Conservation (phyloP, 2,797 vertebrate genomes). For the Phrynocephalus forsythii region DNA sequence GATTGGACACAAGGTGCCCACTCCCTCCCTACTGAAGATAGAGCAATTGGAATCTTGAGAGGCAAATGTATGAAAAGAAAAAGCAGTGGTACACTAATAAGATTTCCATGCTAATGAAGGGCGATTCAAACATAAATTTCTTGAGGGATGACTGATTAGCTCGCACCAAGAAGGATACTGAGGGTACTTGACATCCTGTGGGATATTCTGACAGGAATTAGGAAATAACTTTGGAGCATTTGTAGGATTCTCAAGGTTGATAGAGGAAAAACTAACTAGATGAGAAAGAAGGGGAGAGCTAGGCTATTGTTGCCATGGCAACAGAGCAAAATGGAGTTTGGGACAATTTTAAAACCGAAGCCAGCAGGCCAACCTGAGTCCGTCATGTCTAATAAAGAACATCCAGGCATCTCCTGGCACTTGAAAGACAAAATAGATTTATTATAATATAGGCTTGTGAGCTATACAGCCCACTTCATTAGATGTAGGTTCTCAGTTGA, state of each 20-base stretch:
- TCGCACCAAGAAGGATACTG: neutral
- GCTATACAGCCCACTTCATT: neutral
- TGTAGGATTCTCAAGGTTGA: constrained; percentile 15
- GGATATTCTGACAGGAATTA: constrained; percentile 3
- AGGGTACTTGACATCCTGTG: neutral
- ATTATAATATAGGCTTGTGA: neutral
- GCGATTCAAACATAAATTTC: neutral
- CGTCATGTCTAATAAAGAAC: neutral
- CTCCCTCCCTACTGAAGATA: neutral
- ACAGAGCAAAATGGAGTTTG: constrained; percentile 17
- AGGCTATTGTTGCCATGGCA: constrained; percentile 26
- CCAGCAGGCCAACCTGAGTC: neutral
- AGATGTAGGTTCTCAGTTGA: neutral
- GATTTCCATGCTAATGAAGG: neutral
- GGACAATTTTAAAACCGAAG: constrained; percentile 30
- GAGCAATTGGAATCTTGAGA: neutral
- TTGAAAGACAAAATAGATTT: neutral
- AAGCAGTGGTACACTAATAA: neutral
- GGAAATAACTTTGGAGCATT: neutral
- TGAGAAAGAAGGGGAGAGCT: neutral
- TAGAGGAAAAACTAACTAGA: neutral
- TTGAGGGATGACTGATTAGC: neutral
- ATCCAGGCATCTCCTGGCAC: neutral
- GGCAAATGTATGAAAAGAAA: neutral
- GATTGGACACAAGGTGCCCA: neutral